These are phyloP conservation scores for Onychostruthus taczanowskii DNA, from an alignment of 2,113 vertebrate species.

Conservation along the genomic window DNA sequence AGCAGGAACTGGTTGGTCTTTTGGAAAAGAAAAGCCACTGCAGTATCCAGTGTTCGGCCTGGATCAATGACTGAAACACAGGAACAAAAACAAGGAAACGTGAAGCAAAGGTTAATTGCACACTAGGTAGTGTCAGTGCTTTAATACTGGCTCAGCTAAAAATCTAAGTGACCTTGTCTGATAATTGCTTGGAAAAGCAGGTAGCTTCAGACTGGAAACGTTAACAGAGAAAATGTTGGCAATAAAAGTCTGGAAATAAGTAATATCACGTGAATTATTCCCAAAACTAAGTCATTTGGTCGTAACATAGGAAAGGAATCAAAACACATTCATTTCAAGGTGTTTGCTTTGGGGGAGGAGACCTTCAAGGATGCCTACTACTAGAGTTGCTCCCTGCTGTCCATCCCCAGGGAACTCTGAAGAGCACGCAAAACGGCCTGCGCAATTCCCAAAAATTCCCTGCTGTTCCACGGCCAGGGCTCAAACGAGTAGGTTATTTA, in stretches of 20 bases:
- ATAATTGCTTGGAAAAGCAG: not conserved
- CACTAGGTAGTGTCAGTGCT: not conserved
- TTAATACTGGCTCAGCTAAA: slow-evolving; percentile 8
- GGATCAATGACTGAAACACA: not conserved
- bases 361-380: not conserved
- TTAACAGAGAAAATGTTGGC: not conserved
- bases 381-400: not conserved
- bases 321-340: rapidly evolving
- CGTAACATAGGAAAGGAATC: rapidly evolving
- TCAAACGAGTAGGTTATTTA: rapidly evolving
- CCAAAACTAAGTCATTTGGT: not conserved
- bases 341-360: not conserved
- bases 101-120: not conserved
- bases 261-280: rapidly evolving
- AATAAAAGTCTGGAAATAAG: not conserved
- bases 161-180: not conserved
- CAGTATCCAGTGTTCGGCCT: not conserved
- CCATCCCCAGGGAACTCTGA: not conserved
- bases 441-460: not conserved
- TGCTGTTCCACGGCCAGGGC: rapidly evolving
- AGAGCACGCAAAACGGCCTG: not conserved
- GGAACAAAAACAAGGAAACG: not conserved
- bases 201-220: not conserved
- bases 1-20: not conserved
- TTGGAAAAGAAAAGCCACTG: not conserved